These are phyloP conservation scores for Dermatemys mawii DNA, from an alignment of 2,113 vertebrate species.

Conservation along the genomic window DNA sequence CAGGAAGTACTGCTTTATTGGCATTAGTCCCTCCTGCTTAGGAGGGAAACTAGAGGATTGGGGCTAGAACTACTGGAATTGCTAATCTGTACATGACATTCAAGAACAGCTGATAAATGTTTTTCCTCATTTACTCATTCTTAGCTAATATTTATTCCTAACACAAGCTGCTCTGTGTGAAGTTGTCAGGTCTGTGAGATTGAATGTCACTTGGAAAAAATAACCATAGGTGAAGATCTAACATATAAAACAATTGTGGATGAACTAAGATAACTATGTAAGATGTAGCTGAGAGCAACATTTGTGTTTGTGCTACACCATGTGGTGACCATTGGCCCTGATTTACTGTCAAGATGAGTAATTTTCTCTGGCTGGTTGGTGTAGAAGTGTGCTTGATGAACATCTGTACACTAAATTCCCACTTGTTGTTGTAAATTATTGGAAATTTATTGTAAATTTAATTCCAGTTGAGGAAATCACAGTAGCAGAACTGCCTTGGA, in stretches of 20 bases:
- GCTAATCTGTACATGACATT: slow-evolving; percentile 2
- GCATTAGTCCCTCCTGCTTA: not conserved
- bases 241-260: not conserved
- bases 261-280: not conserved
- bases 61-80: not conserved
- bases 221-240: not conserved
- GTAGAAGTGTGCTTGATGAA: not conserved
- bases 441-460: fast-evolving
- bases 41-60: not conserved
- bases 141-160: slow-evolving; percentile 36
- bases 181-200: not conserved
- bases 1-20: slow-evolving; percentile 22
- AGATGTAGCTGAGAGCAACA: not conserved
- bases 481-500: not conserved
- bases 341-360: not conserved
- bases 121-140: not conserved
- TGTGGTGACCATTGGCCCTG: not conserved
- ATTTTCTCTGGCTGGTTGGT: not conserved
- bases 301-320: fast-evolving
- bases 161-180: not conserved
- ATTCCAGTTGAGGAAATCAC: slow-evolving; percentile 13
- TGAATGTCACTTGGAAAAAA: not conserved
- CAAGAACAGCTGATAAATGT: not conserved
- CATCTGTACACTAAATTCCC: not conserved
- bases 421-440: not conserved